Evolutionary conservation across 2,888 invertebrate species (phyloP), one percentile per base, ranked within the genome.

Genomic region (Drosophila mercatorum): DNA sequence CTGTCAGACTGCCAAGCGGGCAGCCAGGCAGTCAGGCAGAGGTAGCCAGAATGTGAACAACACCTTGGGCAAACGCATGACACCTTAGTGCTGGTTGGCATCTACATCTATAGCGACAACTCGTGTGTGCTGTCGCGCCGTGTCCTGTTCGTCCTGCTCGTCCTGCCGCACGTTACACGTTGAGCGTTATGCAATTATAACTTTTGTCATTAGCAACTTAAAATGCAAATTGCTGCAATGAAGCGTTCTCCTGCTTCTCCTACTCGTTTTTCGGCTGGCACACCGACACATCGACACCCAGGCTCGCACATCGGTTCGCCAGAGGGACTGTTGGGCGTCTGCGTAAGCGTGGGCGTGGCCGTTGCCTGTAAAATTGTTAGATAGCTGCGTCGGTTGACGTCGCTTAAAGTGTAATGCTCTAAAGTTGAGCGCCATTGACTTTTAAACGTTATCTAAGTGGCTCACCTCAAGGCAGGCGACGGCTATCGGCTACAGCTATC

Each of bases 151-250:
- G 57, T 52, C 46, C 52, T 69, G 46, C 44, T 11, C 44, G 46
- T 70, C 26, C 57, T 31, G 55, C 52, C 58, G 58, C 64, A 65
- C 52, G 22, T 22, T 75, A 61, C 78, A 83, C 68, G 86, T 77
- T 80, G 88, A 86, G 87, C 87, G 89, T 91, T 87, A 91, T 91
- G 91, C 91, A 91, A 91, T 91, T 91, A 90, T 88, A 91, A 91
- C 90, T 91, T 91, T 91, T 89, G 90, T 90, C 91, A 88, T 91
- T 91, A 90, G 91, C 91, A 91, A 90, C 90, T 90, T 89, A 86
- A 85, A 88, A 81, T 78, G 91, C 90, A 89, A 89, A 89, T 87
- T 87, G 90, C 86, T 81, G 86, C 86, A 87, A 89, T 87, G 90
- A 87, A 89, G 90, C 86, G 90, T 69, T 62, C 55, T 75, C 49